A percentile compares a stretch with the other conserved stretches of the same genome.
These are phyloP conservation scores for Adelognathus sp. DNA, from an alignment of 2,888 invertebrate genomes.

Conservation along the genomic window DNA sequence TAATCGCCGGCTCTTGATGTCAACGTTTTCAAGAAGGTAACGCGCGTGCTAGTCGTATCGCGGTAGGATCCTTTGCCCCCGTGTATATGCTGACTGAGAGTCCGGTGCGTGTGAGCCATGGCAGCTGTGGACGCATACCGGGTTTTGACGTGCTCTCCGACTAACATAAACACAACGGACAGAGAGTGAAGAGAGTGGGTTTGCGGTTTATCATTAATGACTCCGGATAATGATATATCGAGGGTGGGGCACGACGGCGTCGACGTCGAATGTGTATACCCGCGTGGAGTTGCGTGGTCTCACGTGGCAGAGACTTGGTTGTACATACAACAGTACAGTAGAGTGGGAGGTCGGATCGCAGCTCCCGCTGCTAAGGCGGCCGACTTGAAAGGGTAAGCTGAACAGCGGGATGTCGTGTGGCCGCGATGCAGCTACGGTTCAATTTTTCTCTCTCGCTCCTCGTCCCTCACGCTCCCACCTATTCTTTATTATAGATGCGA, in stretches of 20 bases:
- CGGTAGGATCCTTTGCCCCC: slow-evolving; percentile 1
- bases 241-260: slow-evolving; percentile 63
- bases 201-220: slow-evolving; percentile 80
- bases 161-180: slow-evolving; percentile 43
- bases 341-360: slow-evolving; percentile 64
- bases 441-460: slow-evolving; percentile 12
- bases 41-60: background rate
- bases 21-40: background rate
- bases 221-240: slow-evolving; percentile 78
- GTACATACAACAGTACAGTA: slow-evolving; percentile 31
- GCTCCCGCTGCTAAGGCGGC: slow-evolving; percentile 78
- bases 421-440: slow-evolving; percentile 63
- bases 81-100: background rate
- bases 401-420: slow-evolving; percentile 79
- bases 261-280: slow-evolving; percentile 21
- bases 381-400: slow-evolving; percentile 77
- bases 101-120: slow-evolving; percentile 19
- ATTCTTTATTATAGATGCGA: slow-evolving; percentile 44
- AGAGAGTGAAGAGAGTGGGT: slow-evolving; percentile 68
- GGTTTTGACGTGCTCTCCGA: slow-evolving; percentile 22
- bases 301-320: slow-evolving; percentile 20
- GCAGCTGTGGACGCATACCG: slow-evolving; percentile 15
- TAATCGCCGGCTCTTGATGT: background rate
- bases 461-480: slow-evolving; percentile 7
- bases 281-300: slow-evolving; percentile 38